Evolutionary conservation across 2,113 vertebrate genomes (phyloP), one percentile per base, ranked within the genome.

Genomic region (Chlorocebus sabaeus): DNA sequence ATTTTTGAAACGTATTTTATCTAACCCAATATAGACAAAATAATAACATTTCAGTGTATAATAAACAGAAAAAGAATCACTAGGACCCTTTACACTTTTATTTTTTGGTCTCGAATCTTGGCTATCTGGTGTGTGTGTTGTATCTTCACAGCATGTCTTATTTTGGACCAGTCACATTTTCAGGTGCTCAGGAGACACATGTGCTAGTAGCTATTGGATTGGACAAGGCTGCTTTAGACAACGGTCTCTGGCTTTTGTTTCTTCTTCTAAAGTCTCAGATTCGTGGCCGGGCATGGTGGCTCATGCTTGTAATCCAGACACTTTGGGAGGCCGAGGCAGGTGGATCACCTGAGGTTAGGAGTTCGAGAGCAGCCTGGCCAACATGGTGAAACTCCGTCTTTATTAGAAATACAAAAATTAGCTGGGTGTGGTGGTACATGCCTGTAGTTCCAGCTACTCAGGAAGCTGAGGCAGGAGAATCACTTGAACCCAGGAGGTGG

Each of bases 1-100:
- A 79, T 76, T 98, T 79, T 94, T 59, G 70, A 90, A 43, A 80
- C 40, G 17, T 80, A 38, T 93, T 84, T 89, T 86, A 75, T 93
- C 45, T 88, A 81, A 40, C 38, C 3, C 38, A 80, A 64, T 45
- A 90, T 52, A 75, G 40, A 90, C 22, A 85, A 90, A 87, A 90
- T 59, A 73, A 48, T 50, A 68, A 64, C 6, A 81, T 61, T 86
- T 32, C 22, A 61, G 17, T 30, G 80, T n/a, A 43, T 12, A 67
- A 86, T 94, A 45, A 72, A 55, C 40, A 67, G 18, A 93, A 83
- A 57, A 92, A 35, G 89, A 79, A 89, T 85, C 27, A 79, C 88
- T 16, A 18, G 85, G 12, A 64, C 45, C 23, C 6, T 72, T 80
- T 50, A n/a, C 17, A 7, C 70, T 43, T 55, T 55, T 90, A 12